Evolutionary conservation across 2,888 invertebrate species (phyloP), one percentile per base, ranked within the genome.

Genomic region (Clunio marinus): DNA sequence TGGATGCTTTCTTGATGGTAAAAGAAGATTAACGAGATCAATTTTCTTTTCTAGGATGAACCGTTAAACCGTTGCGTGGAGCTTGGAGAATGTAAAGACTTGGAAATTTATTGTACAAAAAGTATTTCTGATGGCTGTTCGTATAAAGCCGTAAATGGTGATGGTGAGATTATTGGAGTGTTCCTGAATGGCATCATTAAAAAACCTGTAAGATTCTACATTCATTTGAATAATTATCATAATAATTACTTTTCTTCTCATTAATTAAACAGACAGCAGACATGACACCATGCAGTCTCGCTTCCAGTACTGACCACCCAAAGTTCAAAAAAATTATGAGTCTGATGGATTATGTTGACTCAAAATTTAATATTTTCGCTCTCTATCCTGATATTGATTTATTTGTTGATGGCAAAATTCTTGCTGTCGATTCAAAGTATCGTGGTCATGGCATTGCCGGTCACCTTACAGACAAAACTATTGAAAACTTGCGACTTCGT

Each of bases 81-180:
- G 69, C 73, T 79, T 59, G 79, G 78, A 13, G 78, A 78, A 68
- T 79, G 79, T 71, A 70, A 74, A 20, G 83, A 84, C 70, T 75
- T 84, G 51, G 84, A 84, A 73, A 77, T 81, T 25, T 84, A 82
- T 71, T 82, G 83, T 27, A 72, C 79, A 45, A 78, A 80, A 55
- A 78, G 81, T 20, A 75, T 84, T n/a, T 76, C 77, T 27, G 83
- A 84, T 69, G 80, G 80, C 67, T 78, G 83, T 70, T 83, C 83
- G 7, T 77, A 82, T 27, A 83, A 83, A 76, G 84, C 83, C 0
- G 80, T 84, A 1, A 77, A 81, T 22, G 76, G 76, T 1, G 76
- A 75, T 69, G 83, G 83, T 17, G 75, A 81, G 59, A 78, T 84
- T 59, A 77, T 84, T 69, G 84, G 84, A 3, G 80, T 84, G 5